Percentiles rank a stretch among this genome's conserved stretches.
phyloP scores from a whole-genome alignment of 2,797 vertebrate genomes.

The Notolepis coatsorum region DNA sequence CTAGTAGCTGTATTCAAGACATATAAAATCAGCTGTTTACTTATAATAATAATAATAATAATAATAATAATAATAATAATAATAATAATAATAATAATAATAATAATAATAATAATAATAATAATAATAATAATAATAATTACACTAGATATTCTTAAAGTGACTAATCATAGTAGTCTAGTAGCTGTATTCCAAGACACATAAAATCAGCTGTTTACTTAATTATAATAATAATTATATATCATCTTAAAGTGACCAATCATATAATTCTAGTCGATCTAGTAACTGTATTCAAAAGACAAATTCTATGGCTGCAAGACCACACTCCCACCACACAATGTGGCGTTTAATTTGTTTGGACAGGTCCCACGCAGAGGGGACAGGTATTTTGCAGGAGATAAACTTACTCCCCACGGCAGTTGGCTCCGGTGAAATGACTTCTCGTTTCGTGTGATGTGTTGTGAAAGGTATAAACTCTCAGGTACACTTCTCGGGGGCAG shows the following conservation, averaged over 20 bases:
- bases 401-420: slow-evolving; percentile 57
- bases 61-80: slow-evolving; percentile 11
- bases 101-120: neutral
- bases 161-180: slow-evolving; percentile 38
- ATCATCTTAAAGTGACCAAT: neutral
- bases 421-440: slow-evolving; percentile 54
- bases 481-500: slow-evolving; percentile 53
- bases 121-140: slow-evolving; percentile 13
- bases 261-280: too few species aligned
- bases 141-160: too few species aligned
- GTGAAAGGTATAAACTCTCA: slow-evolving; percentile 48
- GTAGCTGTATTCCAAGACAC: too few species aligned
- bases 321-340: slow-evolving; percentile 50
- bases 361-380: slow-evolving; percentile 53
- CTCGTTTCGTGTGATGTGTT: slow-evolving; percentile 56
- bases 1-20: too few species aligned
- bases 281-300: neutral
- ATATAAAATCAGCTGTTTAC: too few species aligned
- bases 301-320: slow-evolving; percentile 51
- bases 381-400: slow-evolving; percentile 69
- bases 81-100: neutral
- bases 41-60: neutral
- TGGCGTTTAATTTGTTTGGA: slow-evolving; percentile 57
- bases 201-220: too few species aligned
- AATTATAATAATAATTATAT: neutral